Conservation (phyloP, 2,888 invertebrate species). For the Ashinkailepas kermadecensis region DNA sequence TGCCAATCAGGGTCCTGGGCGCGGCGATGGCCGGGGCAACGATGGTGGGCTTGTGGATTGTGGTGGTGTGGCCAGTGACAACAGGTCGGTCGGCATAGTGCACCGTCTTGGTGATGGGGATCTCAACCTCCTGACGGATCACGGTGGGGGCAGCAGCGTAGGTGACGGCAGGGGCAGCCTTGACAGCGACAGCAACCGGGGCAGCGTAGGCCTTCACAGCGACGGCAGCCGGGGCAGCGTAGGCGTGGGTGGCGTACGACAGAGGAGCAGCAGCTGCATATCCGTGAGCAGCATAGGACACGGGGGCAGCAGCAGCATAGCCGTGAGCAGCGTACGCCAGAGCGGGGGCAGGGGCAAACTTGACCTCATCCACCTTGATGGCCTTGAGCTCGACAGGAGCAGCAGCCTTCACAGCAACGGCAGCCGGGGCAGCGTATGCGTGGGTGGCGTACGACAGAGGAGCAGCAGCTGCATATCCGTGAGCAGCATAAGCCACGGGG, state of each 20-base stretch:
- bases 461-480: neutral
- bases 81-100: constrained; percentile 30
- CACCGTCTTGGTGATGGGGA: constrained; percentile 30
- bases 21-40: constrained; percentile 32
- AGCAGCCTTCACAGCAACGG: neutral
- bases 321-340: neutral
- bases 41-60: constrained; percentile 31
- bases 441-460: neutral
- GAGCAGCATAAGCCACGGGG: neutral
- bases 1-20: constrained; percentile 29
- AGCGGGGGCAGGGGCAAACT: neutral
- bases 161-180: constrained; percentile 6
- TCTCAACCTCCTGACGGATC: constrained; percentile 28
- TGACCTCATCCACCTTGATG: too few species aligned
- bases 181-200: neutral
- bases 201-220: neutral
- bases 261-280: neutral
- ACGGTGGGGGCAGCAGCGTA: constrained; percentile 24
- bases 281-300: neutral
- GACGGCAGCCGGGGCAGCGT: neutral
- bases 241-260: neutral
- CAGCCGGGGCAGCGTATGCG: neutral
- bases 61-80: constrained; percentile 30
- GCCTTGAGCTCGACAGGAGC: neutral
- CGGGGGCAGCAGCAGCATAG: neutral